phyloP scores from a whole-genome alignment of 2,113 vertebrate genomes.

The Cebidichthys violaceus region DNA sequence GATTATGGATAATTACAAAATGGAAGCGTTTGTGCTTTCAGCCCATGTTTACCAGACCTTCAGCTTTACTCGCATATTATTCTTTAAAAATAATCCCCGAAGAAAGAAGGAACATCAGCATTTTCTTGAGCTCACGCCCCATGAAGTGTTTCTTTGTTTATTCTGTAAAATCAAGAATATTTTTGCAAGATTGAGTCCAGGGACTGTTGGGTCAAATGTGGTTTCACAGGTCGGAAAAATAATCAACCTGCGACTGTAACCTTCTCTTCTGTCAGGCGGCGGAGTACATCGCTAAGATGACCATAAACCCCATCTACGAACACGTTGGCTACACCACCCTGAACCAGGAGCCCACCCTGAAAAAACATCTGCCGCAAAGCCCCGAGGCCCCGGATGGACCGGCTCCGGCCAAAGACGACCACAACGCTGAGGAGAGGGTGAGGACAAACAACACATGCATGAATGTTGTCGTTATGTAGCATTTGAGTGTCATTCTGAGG shows the following conservation, averaged over 20 bases:
- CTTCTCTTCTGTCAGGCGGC: constrained; percentile 82
- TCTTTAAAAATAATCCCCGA: neutral
- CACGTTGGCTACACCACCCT: constrained; percentile 94
- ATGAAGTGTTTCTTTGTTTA: constrained; percentile 3
- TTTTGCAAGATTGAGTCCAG: neutral
- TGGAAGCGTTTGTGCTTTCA: neutral
- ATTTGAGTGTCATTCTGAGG: neutral
- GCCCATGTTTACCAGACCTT: neutral
- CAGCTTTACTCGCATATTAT: neutral
- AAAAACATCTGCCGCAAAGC: constrained; percentile 89
- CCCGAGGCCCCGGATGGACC: constrained; percentile 89
- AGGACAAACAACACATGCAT: constrained; percentile 57
- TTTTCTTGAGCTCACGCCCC: no score
- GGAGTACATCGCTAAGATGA: constrained; percentile 99
- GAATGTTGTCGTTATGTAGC: no score
- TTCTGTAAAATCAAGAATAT: neutral
- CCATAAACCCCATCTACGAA: constrained; percentile 98
- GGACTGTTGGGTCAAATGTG: no score
- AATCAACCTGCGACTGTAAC: constrained; percentile 23
- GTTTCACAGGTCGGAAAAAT: neutral
- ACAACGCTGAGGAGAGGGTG: constrained; percentile 92
- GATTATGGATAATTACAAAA: neutral
- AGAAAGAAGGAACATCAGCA: neutral
- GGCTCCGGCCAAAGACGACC: constrained; percentile 87
- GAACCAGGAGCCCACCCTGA: constrained; percentile 94